A percentile compares a stretch with the other conserved stretches of the same genome.
Conservation (phyloP, 2,797 vertebrate species). For the Epinephelus malabaricus region DNA sequence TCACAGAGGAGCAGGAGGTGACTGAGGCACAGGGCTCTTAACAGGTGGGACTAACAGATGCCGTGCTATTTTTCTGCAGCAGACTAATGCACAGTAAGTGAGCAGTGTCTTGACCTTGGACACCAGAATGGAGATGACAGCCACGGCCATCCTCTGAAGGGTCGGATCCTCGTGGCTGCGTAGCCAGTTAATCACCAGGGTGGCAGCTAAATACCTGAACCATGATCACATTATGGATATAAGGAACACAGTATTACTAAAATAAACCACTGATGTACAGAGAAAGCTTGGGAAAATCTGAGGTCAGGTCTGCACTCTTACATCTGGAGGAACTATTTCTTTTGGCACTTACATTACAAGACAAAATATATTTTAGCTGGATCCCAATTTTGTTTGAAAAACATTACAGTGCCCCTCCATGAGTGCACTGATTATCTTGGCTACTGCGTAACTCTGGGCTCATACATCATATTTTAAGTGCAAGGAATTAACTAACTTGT, state of each 20-base stretch:
- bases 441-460: neutral
- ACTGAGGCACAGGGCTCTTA: slow-evolving; percentile 17
- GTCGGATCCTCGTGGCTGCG: slow-evolving; percentile 93
- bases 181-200: slow-evolving; percentile 95
- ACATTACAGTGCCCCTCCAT: slow-evolving; percentile 24
- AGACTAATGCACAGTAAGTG: slow-evolving; percentile 47
- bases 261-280: slow-evolving; percentile 34
- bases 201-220: slow-evolving; percentile 92
- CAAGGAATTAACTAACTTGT: slow-evolving; percentile 87
- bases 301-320: slow-evolving; percentile 21
- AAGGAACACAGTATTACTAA: slow-evolving; percentile 42
- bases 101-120: slow-evolving; percentile 89
- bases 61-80: slow-evolving; percentile 24
- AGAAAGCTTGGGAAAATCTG: slow-evolving; percentile 23
- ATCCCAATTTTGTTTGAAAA: slow-evolving; percentile 53
- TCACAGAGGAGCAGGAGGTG: slow-evolving; percentile 23
- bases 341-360: slow-evolving; percentile 49
- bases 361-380: slow-evolving; percentile 42
- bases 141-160: slow-evolving; percentile 95
- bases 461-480: slow-evolving; percentile 9
- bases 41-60: slow-evolving; percentile 45
- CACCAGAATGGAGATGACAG: slow-evolving; percentile 94
- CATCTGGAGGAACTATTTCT: slow-evolving; percentile 55
- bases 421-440: slow-evolving; percentile 44
- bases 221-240: slow-evolving; percentile 35